These are phyloP conservation scores for Cistogaster globosa DNA, from an alignment of 2,888 invertebrate genomes.

Conservation along the genomic window DNA sequence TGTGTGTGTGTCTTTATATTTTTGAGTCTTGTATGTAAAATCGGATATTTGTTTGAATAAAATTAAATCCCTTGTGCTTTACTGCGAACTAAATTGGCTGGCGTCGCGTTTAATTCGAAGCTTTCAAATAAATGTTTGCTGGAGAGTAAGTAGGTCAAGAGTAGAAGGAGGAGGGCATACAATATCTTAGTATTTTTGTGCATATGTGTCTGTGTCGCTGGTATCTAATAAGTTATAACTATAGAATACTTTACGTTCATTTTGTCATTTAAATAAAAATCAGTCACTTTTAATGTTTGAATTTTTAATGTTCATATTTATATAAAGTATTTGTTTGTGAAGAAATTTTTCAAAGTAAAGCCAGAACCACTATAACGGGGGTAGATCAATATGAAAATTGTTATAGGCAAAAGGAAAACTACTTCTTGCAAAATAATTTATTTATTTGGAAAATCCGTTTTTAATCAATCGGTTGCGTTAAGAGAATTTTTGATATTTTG, in stretches of 20 bases:
- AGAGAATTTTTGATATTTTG: no score
- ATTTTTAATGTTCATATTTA: no score
- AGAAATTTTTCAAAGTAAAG: no score
- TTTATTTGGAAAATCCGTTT: no score
- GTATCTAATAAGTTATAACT: neutral
- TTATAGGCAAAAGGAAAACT: no score
- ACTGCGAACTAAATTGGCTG: conserved; percentile 10
- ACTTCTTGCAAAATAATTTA: no score
- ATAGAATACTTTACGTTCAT: conserved; percentile 10
- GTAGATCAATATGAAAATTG: no score
- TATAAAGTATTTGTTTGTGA: no score
- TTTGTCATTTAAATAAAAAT: conserved; percentile 1
- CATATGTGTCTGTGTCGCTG: neutral
- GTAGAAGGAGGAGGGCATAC: conserved; percentile 13
- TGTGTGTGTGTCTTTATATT: neutral
- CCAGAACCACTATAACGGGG: no score
- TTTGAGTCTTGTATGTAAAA: neutral
- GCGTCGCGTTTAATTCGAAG: conserved; percentile 49
- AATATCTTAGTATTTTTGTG: neutral
- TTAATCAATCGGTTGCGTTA: no score
- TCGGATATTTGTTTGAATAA: conserved; percentile 32
- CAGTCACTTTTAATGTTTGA: neutral
- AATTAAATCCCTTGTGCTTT: conserved; percentile 37
- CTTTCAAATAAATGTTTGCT: conserved; percentile 52
- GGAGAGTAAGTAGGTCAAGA: conserved; percentile 60